Conservation (phyloP, 1,140 invertebrate genomes). For the Drosophila novamexicana region DNA sequence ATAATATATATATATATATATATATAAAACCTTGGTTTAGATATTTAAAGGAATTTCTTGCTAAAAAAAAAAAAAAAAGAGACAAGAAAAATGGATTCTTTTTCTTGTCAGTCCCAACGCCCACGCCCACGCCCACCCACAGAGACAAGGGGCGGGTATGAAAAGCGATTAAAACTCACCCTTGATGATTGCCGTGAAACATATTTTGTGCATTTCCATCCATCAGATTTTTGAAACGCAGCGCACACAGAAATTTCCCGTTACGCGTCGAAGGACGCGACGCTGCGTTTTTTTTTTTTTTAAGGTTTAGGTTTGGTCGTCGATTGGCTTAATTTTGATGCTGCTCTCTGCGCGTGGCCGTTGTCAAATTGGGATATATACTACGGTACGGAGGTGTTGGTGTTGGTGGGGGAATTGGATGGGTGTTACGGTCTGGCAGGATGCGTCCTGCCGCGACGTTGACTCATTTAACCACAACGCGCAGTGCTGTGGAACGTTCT, state of each 20-base stretch:
- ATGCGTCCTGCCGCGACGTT: constrained; percentile 27
- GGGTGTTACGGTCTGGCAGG: constrained; percentile 23
- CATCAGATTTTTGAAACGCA: constrained; percentile 83
- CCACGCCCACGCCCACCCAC: too few relatives aligned
- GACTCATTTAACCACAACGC: constrained; percentile 40
- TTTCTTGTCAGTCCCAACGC: too few relatives aligned
- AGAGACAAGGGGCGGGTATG: neutral
- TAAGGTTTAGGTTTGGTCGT: constrained; percentile 51
- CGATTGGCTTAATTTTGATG: constrained; percentile 80
- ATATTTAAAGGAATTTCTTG: too few relatives aligned
- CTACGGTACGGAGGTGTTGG: neutral
- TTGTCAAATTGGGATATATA: constrained; percentile 35
- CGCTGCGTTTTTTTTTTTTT: constrained; percentile 57
- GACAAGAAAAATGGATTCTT: too few relatives aligned
- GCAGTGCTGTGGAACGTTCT: constrained; percentile 4
- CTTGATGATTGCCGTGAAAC: constrained; percentile 85
- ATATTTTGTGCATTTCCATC: constrained; percentile 85
- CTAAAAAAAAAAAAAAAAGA: too few relatives aligned
- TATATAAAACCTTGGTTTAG: too few relatives aligned
- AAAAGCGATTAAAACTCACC: constrained; percentile 66
- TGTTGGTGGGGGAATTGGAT: neutral
- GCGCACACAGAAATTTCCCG: constrained; percentile 77
- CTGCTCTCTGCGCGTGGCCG: constrained; percentile 70
- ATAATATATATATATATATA: too few relatives aligned
- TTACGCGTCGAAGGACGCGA: constrained; percentile 75